A percentile compares a stretch with the other conserved stretches of the same genome.
Conservation (phyloP, 1,140 invertebrate species). For the Camponotus pennsylvanicus region DNA sequence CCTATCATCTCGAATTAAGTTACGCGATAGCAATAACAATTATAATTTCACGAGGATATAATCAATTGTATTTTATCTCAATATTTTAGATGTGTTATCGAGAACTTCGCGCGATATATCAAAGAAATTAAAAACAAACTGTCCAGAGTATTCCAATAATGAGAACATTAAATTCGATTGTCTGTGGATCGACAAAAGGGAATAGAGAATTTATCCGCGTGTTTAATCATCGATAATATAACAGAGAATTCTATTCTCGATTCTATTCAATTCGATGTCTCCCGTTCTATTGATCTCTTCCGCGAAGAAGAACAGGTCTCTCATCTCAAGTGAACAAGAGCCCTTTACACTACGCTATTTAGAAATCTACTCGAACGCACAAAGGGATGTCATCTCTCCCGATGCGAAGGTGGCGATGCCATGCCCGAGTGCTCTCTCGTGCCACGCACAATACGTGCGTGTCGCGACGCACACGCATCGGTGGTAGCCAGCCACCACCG, state of each 20-base stretch:
- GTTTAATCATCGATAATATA: conserved; percentile 47
- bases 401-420: conserved; percentile 18
- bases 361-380: conserved; percentile 55
- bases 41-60: not conserved
- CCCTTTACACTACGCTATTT: conserved; percentile 50
- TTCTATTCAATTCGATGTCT: not conserved
- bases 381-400: conserved; percentile 52
- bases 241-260: conserved; percentile 14
- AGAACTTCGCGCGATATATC: not conserved
- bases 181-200: conserved; percentile 24
- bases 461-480: conserved; percentile 20
- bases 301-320: conserved; percentile 35
- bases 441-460: conserved; percentile 41
- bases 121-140: conserved; percentile 2
- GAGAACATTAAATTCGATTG: conserved; percentile 27
- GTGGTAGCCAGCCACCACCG: not conserved
- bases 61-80: not conserved
- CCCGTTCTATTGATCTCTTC: not conserved
- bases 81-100: conserved; percentile 5
- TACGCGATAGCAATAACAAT: not conserved
- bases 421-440: conserved; percentile 53
- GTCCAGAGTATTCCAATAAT: not conserved
- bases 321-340: conserved; percentile 27
- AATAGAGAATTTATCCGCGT: not conserved
- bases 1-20: not conserved